Conservation (phyloP, 2,888 invertebrate species). For the Andrena minutula region DNA sequence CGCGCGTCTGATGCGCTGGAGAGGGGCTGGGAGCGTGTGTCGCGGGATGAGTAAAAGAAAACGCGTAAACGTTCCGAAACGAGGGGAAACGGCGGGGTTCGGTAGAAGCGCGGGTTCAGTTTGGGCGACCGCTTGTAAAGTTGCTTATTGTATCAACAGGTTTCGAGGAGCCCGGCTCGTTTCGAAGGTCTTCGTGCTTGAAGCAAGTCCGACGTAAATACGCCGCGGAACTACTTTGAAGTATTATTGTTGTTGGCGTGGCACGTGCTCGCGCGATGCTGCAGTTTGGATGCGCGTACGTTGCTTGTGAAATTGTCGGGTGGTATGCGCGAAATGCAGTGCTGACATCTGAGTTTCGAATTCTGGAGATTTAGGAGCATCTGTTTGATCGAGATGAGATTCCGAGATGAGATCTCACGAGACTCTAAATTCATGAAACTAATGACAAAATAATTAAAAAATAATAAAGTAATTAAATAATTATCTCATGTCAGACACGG, state of each 20-base stretch:
- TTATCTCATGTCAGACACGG: too few relatives aligned
- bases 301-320: too few relatives aligned
- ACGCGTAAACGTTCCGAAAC: slow-evolving; percentile 29
- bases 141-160: slow-evolving; percentile 46
- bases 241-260: slow-evolving; percentile 27
- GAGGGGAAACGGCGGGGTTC: neutral
- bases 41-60: slow-evolving; percentile 9
- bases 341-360: too few relatives aligned
- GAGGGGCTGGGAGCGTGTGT: neutral
- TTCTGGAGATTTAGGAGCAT: too few relatives aligned
- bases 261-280: neutral
- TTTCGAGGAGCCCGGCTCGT: slow-evolving; percentile 15
- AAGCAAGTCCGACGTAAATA: neutral
- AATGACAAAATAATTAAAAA: too few relatives aligned
- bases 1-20: neutral
- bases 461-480: too few relatives aligned
- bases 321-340: too few relatives aligned
- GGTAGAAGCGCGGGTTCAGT: slow-evolving; percentile 6
- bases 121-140: neutral
- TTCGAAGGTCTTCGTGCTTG: slow-evolving; percentile 13
- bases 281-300: too few relatives aligned
- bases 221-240: slow-evolving; percentile 4
- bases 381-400: too few relatives aligned
- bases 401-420: too few relatives aligned
- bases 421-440: too few relatives aligned